Base-by-base conservation (phyloP, 2,113 vertebrate species). In the Onychostoma macrolepis region DNA sequence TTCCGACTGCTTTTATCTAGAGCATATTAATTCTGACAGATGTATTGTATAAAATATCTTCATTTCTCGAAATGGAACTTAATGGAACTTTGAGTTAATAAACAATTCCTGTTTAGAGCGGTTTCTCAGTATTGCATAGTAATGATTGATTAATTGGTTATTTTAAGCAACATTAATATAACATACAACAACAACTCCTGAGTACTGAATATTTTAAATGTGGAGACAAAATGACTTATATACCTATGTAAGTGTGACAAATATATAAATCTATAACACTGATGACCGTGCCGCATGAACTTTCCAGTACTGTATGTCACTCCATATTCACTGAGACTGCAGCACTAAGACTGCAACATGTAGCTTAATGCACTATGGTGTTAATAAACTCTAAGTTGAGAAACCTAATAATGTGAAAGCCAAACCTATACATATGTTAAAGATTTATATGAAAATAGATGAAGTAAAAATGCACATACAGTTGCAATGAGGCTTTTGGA, bases 101-200 rank as follows among this genome's bases (percentile, higher is more conserved):
- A 79, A 78, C 63, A n/a, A 74, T 86, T 90, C 80, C 87, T 92
- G 88, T 86, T 88, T 86, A 86, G 71, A 89, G 82, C 15, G 45
- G 48, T 53, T 78, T 53, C 48, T 78, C 67, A 80, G 82, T 89
- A 90, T 94, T 95, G 94, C 93, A 95, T 95, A 95, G 93, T 88
- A 88, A 89, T 88, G 90, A 87, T 15, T 83, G 69, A 26, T 84
- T 87, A 87, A 86, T 89, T 84, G 87, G 89, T 84, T 90, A 90
- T 90, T 83, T 90, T 89, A 91, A 88, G 86, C 80, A 89, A 88
- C 67, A 86, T 89, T 84, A 80, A 86, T 82, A 88, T 85, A 87
- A 86, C 81, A 92, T 88, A 87, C 87, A 87, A 88, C 82, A 91
- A 88, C 87, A 85, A 89, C 93, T 94, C 94, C 94, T 95, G 93